A percentile compares a stretch with the other conserved stretches of the same genome.
These are phyloP conservation scores for Drosophila rubida DNA, from an alignment of 2,888 invertebrate genomes.

Conservation along the genomic window DNA sequence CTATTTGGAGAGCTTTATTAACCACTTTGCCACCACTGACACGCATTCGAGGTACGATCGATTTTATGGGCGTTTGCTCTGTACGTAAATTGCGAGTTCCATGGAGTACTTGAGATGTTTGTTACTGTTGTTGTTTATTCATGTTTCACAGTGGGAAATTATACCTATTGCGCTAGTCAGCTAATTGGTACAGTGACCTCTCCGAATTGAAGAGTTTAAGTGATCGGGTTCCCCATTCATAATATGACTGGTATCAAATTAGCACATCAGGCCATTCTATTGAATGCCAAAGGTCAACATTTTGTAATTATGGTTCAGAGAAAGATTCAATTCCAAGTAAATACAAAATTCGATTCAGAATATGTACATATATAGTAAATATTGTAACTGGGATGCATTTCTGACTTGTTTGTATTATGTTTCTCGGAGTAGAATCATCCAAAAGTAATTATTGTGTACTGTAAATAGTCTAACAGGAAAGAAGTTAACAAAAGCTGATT, in stretches of 20 bases:
- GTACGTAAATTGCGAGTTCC: neutral
- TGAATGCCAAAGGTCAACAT: conserved; percentile 29
- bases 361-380: too few species aligned
- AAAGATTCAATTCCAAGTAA: neutral
- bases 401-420: too few species aligned
- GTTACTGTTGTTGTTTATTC: conserved; percentile 28
- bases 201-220: conserved; percentile 70
- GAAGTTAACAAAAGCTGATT: neutral
- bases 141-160: conserved; percentile 39
- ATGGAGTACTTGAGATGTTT: conserved; percentile 9
- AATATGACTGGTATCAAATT: conserved; percentile 19
- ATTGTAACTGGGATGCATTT: too few species aligned
- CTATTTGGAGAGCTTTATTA: conserved; percentile 43
- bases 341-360: neutral
- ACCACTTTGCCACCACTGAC: conserved; percentile 54
- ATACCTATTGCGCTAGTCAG: conserved; percentile 46
- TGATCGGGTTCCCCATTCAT: conserved; percentile 14
- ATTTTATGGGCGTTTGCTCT: conserved; percentile 37
- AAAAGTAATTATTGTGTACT: too few species aligned
- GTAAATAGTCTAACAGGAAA: neutral
- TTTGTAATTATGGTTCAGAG: conserved; percentile 4
- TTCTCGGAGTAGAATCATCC: too few species aligned
- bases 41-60: conserved; percentile 65
- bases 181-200: conserved; percentile 71
- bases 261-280: conserved; percentile 8